Base-by-base conservation (phyloP, 2,888 invertebrate species). In the Megastigmus dorsalis region DNA sequence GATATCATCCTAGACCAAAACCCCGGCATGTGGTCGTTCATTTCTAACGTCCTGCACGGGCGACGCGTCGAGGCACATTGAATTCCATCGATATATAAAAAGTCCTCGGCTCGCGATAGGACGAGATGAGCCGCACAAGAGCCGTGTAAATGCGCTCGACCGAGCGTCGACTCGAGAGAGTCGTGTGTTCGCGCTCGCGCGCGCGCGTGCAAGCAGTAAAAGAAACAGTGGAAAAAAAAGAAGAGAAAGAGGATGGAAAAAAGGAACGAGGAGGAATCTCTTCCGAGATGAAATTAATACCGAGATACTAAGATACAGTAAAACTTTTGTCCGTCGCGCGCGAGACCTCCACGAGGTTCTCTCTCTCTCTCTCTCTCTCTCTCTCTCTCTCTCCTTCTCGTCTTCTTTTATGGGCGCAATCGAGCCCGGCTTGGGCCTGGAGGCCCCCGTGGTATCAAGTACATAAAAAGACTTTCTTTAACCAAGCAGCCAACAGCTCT, bases 271-370 rank as follows among this genome's bases (percentile, higher is more conserved):
- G 28, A 23, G 33, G 45, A 69, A 43, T 69, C 59, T 74, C 59
- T 63, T 41, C 15, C 52, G 33, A 74, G 74, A 63, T 74, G 74
- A 69, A 74, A 74, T 74, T 69, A 69, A 74, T 74, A 74, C 69
- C 65, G 26, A 63, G 74, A 74, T 74, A 74, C 45, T 55, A 57
- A 68, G 69, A 69, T 69, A 69, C 50, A 52, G 74, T 74, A 65
- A 69, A 69, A 65, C 57, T 69, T 74, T 65, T 48, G 69, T 74
- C 65, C 62, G 45, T 36, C 60, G 26, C 4, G 23, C 33, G 33
- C 18, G 43, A 55, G 63, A 65, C 66, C 66, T 65, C 41, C 59
- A 23, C 30, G 30, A n/a, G 55, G n/a, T 33, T 43, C n/a, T 63
- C 23, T 52, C 28, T 50, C 36, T 36, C n/a, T 63, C 36, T 23